phyloP scores from a whole-genome alignment of 1,140 invertebrate species.

The Polypedilum vanderplanki region DNA sequence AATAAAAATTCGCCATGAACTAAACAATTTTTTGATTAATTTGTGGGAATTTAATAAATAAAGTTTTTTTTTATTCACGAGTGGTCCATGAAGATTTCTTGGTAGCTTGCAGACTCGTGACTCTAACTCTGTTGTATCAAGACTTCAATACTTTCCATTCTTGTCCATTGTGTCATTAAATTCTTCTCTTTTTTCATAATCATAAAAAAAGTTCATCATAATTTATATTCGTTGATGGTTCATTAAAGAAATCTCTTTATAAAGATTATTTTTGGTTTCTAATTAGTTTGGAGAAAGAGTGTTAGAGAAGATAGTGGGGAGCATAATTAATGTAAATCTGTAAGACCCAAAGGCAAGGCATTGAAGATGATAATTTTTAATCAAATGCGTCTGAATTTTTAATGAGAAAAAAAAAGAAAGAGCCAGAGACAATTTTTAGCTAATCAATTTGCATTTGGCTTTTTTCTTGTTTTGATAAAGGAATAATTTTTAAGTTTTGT shows the following conservation, averaged over 20 bases:
- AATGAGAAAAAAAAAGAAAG: too few relatives aligned
- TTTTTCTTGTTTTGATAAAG: too few relatives aligned
- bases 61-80: background rate
- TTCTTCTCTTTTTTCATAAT: too few relatives aligned
- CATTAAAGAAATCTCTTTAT: background rate
- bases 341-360: background rate
- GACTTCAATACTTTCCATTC: too few relatives aligned
- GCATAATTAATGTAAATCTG: slow-evolving; percentile 19
- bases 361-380: slow-evolving; percentile 11
- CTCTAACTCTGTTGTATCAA: background rate
- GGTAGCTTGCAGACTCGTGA: background rate
- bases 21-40: background rate
- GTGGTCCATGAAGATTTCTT: background rate
- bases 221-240: background rate
- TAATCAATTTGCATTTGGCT: too few relatives aligned
- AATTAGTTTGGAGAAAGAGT: background rate
- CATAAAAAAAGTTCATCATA: too few relatives aligned
- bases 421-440: too few relatives aligned
- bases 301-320: background rate
- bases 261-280: background rate
- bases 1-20: background rate
- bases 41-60: slow-evolving; percentile 7
- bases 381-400: background rate
- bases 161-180: too few relatives aligned
- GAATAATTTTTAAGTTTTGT: too few relatives aligned